These are phyloP conservation scores for Orchesellides sinensis DNA, from an alignment of 2,888 invertebrate genomes.

Conservation along the genomic window DNA sequence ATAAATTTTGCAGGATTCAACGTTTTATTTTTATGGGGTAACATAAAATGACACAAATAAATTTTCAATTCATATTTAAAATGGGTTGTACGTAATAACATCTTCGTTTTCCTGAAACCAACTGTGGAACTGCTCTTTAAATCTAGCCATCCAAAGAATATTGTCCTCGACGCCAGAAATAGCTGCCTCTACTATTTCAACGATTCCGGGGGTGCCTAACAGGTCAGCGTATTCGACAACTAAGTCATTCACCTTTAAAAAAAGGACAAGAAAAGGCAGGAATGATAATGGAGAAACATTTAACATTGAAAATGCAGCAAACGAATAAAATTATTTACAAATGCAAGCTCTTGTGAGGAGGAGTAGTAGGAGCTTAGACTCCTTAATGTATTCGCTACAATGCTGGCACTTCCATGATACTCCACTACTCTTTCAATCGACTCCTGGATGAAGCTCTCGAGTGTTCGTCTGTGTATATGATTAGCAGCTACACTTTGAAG, in stretches of 20 bases:
- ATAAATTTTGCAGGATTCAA: no score
- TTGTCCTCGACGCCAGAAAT: constrained; percentile 41
- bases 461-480: constrained; percentile 25
- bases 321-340: constrained; percentile 23
- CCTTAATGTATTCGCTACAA: constrained; percentile 48
- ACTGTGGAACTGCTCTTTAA: constrained; percentile 50
- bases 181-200: constrained; percentile 27
- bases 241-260: constrained; percentile 35
- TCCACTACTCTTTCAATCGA: constrained; percentile 27
- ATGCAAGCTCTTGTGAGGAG: constrained; percentile 33
- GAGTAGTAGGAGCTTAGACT: constrained; percentile 43
- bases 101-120: constrained; percentile 54
- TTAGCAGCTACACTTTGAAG: constrained; percentile 51
- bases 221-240: constrained; percentile 28
- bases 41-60: no score
- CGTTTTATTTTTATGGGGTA: no score
- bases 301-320: neutral
- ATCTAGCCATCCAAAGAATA: constrained; percentile 62
- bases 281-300: neutral
- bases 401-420: constrained; percentile 45
- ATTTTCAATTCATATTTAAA: no score
- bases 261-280: neutral
- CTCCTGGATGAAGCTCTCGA: constrained; percentile 26
- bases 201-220: constrained; percentile 38
- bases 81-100: no score